Base-by-base conservation (phyloP, 2,888 invertebrate species). In the Yponomeuta evonymella region DNA sequence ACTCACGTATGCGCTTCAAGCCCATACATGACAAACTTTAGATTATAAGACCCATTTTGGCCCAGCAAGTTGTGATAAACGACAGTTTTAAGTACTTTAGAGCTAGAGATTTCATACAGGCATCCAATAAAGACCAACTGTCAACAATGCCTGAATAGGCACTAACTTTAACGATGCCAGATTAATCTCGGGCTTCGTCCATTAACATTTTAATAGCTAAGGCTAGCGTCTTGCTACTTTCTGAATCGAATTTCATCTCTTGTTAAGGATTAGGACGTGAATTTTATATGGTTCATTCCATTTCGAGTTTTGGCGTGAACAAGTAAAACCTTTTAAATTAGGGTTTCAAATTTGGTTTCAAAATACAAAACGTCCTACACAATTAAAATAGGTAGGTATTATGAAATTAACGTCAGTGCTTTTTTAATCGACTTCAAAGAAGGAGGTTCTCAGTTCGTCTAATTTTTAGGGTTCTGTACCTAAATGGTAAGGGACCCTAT, bases 111-210 rank as follows among this genome's bases (percentile, higher is more conserved):
- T 58, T 58, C 51, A 58, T 58, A 58, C 51, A 58, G 51, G 51
- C 51, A 15, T 58, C 51, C 51, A 58, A 58, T 58, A 58, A 58
- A 58, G 51, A 58, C 51, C 51, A 58, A 58, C 51, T 58, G 51
- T 58, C 51, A 58, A 58, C 51, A 58, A 58, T 58, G 51, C 51
- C 51, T 15, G 51, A 58, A 58, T 58, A 58, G 51, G 51, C 51
- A 15, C 12, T 58, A 58, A 58, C 51, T 58, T 58, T 58, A 58
- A 58, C 51, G 51, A 58, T 15, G 51, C 51, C 51, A 58, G 51
- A 58, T 58, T 58, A 58, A 58, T 58, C 51, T 58, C 12, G 3
- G 51, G 51, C 15, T 12, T 58, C 51, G 12, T 1, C 2, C 51
- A 58, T 58, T 58, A 58, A 58, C 8, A 43, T 43, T 43, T 43